Percentiles rank a stretch among this genome's conserved stretches.
Conservation (phyloP, 2,113 vertebrate genomes). For the Neolamprologus toae region DNA sequence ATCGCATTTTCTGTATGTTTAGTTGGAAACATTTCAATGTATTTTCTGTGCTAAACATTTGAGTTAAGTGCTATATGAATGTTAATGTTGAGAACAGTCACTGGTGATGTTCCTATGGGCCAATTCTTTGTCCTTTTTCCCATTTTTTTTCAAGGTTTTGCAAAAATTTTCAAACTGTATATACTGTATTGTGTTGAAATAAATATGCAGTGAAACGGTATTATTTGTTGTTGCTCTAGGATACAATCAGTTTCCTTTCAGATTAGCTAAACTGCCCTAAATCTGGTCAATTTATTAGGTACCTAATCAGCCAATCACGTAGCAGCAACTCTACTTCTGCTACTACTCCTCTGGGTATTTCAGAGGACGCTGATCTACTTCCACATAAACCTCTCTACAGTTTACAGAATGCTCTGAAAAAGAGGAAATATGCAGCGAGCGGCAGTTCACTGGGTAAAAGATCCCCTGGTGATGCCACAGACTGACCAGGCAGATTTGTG, state of each 20-base stretch:
- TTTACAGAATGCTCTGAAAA: not conserved
- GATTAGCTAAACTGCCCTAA: not conserved
- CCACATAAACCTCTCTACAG: not conserved
- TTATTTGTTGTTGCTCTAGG: not conserved
- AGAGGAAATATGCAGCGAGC: not conserved
- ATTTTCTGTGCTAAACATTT: not conserved
- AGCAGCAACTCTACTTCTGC: not conserved
- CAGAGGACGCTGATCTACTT: not conserved
- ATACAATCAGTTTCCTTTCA: not conserved
- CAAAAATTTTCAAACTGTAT: conserved; percentile 27
- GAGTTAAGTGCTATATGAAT: conserved; percentile 4
- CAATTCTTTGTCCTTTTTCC: not conserved
- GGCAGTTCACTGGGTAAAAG: not conserved
- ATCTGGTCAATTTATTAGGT: not conserved
- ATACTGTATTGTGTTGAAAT: conserved; percentile 57
- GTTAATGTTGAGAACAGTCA: not conserved
- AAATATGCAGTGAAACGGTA: conserved; percentile 39
- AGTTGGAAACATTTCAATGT: not conserved
- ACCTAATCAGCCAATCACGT: not conserved
- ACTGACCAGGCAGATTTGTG: not conserved
- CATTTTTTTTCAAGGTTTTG: not conserved
- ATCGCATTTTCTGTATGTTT: not conserved
- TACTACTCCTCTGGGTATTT: not conserved
- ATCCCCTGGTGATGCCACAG: not conserved
- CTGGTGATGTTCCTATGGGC: not conserved